These are phyloP conservation scores for Chymomyza procnemis DNA, from an alignment of 2,888 invertebrate genomes.

Conservation along the genomic window DNA sequence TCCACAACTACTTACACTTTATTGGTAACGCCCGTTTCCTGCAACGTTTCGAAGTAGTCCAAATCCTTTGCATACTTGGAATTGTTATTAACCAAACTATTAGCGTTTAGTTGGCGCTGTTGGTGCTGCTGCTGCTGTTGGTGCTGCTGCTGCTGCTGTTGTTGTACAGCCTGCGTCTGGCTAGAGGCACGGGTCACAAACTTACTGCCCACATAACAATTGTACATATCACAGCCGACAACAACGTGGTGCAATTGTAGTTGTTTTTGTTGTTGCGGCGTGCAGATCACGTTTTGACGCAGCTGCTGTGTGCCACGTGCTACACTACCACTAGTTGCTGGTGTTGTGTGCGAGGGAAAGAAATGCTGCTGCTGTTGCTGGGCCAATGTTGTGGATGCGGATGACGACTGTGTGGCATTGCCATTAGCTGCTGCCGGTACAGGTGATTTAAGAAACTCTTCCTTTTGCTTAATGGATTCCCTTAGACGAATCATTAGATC, in stretches of 20 bases:
- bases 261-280: constrained; percentile 51
- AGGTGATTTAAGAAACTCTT: constrained; percentile 90
- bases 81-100: constrained; percentile 44
- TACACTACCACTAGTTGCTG: constrained; percentile 22
- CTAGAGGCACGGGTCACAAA: constrained; percentile 39
- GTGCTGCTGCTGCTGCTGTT: constrained; percentile 12
- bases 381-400: constrained; percentile 10
- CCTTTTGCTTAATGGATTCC: constrained; percentile 92
- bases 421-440: constrained; percentile 50
- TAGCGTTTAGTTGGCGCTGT: constrained; percentile 42
- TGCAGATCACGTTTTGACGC: constrained; percentile 20
- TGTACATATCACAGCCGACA: constrained; percentile 74
- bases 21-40: constrained; percentile 77
- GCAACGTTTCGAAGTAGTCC: constrained; percentile 76
- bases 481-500: constrained; percentile 85
- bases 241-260: constrained; percentile 53
- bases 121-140: constrained; percentile 21
- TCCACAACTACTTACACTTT: constrained; percentile 71
- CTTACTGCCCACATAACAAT: constrained; percentile 60
- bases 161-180: constrained; percentile 35
- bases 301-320: constrained; percentile 6
- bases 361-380: constrained; percentile 53
- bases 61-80: constrained; percentile 75
- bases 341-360: constrained; percentile 54
- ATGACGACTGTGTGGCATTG: constrained; percentile 33